Percentiles rank a stretch among this genome's conserved stretches.
These are phyloP conservation scores for Sitta carolinensis DNA, from an alignment of 2,797 vertebrate genomes.

Conservation along the genomic window DNA sequence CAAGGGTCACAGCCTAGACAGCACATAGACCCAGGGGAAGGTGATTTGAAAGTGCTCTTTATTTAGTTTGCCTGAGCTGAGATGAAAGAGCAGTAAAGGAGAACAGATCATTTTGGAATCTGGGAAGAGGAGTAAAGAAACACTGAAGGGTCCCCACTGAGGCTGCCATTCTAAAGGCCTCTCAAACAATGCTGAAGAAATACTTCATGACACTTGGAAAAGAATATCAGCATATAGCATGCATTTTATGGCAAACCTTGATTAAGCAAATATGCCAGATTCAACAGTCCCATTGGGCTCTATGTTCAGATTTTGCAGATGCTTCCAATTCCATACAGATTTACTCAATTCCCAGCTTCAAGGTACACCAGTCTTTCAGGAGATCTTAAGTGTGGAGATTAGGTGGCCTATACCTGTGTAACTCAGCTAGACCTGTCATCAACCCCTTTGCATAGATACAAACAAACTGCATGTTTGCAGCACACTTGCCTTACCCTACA, in stretches of 20 bases:
- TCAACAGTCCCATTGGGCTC: background rate
- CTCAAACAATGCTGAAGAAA: background rate
- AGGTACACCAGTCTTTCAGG: background rate
- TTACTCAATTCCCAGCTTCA: background rate
- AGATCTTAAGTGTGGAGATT: background rate
- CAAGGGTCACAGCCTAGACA: background rate
- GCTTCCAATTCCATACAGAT: background rate
- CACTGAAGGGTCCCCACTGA: rapidly evolving
- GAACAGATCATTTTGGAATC: background rate
- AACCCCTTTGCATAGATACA: background rate
- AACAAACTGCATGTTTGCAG: background rate
- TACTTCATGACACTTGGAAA: background rate
- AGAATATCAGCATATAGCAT: background rate
- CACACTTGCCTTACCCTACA: background rate
- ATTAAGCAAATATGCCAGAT: background rate
- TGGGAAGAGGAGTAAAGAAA: background rate
- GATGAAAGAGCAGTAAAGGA: background rate
- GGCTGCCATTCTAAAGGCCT: background rate
- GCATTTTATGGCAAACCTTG: background rate
- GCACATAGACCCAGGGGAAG: background rate
- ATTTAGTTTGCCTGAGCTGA: background rate
- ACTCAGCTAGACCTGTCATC: background rate
- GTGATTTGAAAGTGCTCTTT: background rate
- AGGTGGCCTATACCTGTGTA: background rate
- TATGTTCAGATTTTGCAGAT: background rate